Base-by-base conservation (phyloP, 2,113 vertebrate genomes). In the Salvelinus alpinus region DNA sequence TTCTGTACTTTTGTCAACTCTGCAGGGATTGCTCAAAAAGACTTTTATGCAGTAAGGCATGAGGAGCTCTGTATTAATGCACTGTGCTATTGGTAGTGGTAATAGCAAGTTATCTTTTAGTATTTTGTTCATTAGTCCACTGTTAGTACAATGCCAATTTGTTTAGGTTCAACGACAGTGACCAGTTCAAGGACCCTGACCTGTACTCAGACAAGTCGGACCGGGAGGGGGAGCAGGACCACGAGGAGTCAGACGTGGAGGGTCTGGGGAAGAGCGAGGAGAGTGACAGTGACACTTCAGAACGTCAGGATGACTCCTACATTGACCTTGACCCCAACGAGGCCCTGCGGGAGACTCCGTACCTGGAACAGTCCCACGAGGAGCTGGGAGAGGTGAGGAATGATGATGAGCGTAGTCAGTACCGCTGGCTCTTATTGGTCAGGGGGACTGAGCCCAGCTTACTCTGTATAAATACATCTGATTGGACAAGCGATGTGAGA, bases 201-300 rank as follows among this genome's bases (percentile, higher is more conserved):
- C 92, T 95, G 38, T 99, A 98, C 90, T 99, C 97, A 1, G 98
- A 99, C 91, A 98, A 98, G 84, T 99, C 98, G 0, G 97, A 99
- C 92, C 93, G 96, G 76, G 97, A 98, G 87, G 96, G 96, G 12
- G 98, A 99, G 78, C 96, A 92, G 72, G 97, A 98, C 74, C 97
- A 95, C 0, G 97, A 99, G 80, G 98, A 99, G 62, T 99, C 97
- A 1, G 97, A 99, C 84, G 96, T 96, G 0, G 97, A 99, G 47
- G 96, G 92, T 11, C n/a, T 97, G 89, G 96, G 96, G 70, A 98
- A 98, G 90, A 98, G 97, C 0, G 97, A 99, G 86, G 98, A 99
- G 88, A 98, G 97, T 0, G 97, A 99, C 74, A 97, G 95, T 0
- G 98, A 99, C 85, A 98, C 96, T 0, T 99, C 97, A 0, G 98